Percentiles rank a stretch among this genome's conserved stretches.
Evolutionary conservation across 2,888 invertebrate species (phyloP).

Genomic region (Hoplodrina blanda): DNA sequence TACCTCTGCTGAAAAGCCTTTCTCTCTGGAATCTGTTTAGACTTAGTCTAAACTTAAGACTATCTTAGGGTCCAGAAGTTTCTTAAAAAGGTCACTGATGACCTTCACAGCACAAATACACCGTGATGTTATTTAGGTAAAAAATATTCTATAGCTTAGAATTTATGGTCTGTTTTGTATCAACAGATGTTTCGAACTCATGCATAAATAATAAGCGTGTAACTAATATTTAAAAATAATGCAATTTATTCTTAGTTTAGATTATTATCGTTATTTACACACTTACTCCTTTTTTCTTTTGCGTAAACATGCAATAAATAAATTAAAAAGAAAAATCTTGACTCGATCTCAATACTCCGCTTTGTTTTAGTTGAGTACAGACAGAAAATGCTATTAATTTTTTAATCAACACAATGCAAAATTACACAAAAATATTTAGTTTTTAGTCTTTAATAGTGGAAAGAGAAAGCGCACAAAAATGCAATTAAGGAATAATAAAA

Average conservation of each 20-base stretch:
- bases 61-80: conserved; percentile 1
- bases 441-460: not conserved
- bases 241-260: conserved; percentile 19
- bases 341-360: conserved; percentile 44
- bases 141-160: conserved; percentile 12
- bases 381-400: conserved; percentile 10
- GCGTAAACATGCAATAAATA: conserved; percentile 8
- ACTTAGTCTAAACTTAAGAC: conserved; percentile 9
- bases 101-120: conserved; percentile 9
- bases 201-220: conserved; percentile 14
- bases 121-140: conserved; percentile 4
- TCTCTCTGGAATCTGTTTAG: not conserved
- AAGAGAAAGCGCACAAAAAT: no score
- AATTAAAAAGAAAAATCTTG: conserved; percentile 15
- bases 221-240: conserved; percentile 23
- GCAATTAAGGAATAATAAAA: no score
- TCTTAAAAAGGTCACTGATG: not conserved
- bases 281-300: conserved; percentile 4
- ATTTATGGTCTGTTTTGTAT: conserved; percentile 15
- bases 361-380: conserved; percentile 17
- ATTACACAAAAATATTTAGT: conserved; percentile 32
- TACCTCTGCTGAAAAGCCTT: not conserved
- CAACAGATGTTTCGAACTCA: conserved; percentile 14
- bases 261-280: conserved; percentile 19
- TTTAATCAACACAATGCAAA: conserved; percentile 16